These are phyloP conservation scores for Ostrea edulis DNA, from an alignment of 1,140 invertebrate genomes.

Conservation along the genomic window DNA sequence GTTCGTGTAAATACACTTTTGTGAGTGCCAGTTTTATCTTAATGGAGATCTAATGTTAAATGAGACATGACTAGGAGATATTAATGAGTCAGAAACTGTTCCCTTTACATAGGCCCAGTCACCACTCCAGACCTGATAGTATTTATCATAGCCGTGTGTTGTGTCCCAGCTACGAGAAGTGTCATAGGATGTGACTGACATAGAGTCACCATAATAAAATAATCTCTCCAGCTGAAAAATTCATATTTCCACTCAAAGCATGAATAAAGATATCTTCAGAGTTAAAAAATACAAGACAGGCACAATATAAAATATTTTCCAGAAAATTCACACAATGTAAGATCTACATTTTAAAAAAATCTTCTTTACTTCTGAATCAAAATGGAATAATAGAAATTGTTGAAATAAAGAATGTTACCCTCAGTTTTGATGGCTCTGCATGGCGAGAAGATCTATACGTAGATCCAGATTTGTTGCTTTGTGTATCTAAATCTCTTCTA, in stretches of 20 bases:
- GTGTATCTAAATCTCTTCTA: slow-evolving; percentile 22
- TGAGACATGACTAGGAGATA: not conserved
- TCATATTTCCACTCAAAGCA: not conserved
- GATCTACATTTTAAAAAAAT: too few species aligned
- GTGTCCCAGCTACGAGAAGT: slow-evolving; percentile 30
- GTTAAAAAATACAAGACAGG: not conserved
- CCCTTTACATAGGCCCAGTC: not conserved
- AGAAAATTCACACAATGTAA: not conserved
- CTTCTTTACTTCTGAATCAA: too few species aligned
- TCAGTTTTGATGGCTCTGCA: not conserved
- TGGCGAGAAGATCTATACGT: slow-evolving; percentile 1
- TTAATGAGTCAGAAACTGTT: slow-evolving; percentile 4
- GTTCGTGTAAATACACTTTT: not conserved
- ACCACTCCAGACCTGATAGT: slow-evolving; percentile 7
- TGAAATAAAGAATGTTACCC: not conserved
- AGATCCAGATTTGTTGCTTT: slow-evolving; percentile 29
- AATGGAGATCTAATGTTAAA: not conserved
- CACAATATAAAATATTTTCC: not conserved
- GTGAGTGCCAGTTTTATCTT: slow-evolving; percentile 5
- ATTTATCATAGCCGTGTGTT: not conserved
- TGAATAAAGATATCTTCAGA: not conserved
- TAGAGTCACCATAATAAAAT: slow-evolving; percentile 12
- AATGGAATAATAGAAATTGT: not conserved
- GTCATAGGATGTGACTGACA: not conserved
- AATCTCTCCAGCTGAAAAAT: slow-evolving; percentile 20